phyloP scores from a whole-genome alignment of 2,888 invertebrate species.

The Parapristionchus giblindavisi region DNA sequence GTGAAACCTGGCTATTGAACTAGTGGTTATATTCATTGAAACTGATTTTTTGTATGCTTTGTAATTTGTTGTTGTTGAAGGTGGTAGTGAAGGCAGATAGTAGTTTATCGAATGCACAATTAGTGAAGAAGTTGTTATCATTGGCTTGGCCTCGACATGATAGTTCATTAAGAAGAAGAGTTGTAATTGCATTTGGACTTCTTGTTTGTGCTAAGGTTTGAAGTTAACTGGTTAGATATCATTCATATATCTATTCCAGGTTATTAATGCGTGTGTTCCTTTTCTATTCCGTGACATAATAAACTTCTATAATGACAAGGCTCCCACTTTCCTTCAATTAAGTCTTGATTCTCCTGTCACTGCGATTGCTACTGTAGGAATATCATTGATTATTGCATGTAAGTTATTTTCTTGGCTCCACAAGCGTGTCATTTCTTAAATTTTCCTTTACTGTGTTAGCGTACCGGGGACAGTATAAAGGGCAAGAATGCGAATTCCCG shows the following conservation, averaged over 20 bases:
- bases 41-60: no score
- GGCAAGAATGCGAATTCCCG: no score
- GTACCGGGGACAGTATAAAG: no score
- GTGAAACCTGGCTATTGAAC: no score
- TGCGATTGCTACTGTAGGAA: constrained; percentile 62
- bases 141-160: constrained; percentile 78
- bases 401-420: constrained; percentile 43
- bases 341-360: constrained; percentile 52
- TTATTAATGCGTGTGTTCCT: constrained; percentile 90
- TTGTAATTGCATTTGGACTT: constrained; percentile 79
- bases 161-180: constrained; percentile 80
- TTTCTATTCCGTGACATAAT: constrained; percentile 93
- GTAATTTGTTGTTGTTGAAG: background rate
- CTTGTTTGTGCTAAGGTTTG: constrained; percentile 73
- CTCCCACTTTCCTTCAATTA: constrained; percentile 59
- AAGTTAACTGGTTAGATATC: background rate
- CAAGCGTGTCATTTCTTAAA: no score
- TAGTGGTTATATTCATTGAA: no score
- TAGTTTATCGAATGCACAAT: constrained; percentile 38
- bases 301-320: constrained; percentile 81
- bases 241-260: constrained; percentile 72
- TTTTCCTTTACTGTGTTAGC: no score
- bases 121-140: constrained; percentile 53
- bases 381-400: constrained; percentile 67
- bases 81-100: background rate